A percentile compares a stretch with the other conserved stretches of the same genome.
phyloP scores from a whole-genome alignment of 2,888 invertebrate genomes.

The Phaedon cochleariae region DNA sequence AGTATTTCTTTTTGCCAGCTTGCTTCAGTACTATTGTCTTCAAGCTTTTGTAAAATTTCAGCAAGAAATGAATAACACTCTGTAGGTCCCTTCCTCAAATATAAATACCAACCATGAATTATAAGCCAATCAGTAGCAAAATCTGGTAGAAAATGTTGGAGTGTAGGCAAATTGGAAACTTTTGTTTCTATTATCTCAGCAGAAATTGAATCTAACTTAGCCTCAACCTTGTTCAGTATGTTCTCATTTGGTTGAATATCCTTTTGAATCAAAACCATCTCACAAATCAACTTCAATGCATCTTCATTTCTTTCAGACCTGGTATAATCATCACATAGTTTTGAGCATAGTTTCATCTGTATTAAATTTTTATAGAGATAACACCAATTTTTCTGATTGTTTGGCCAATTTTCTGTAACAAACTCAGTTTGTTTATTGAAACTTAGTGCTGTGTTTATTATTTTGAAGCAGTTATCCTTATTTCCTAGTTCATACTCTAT shows the following conservation, averaged over 20 bases:
- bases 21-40: conserved; percentile 38
- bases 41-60: conserved; percentile 49
- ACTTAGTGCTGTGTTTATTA: conserved; percentile 64
- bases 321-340: background rate
- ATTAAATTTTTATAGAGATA: conserved; percentile 61
- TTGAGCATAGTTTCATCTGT: conserved; percentile 18
- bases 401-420: conserved; percentile 46
- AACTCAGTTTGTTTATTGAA: conserved; percentile 50
- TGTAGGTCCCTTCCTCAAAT: conserved; percentile 56
- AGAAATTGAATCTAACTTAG: conserved; percentile 56
- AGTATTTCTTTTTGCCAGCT: conserved; percentile 59
- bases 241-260: conserved; percentile 44
- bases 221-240: conserved; percentile 48
- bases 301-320: conserved; percentile 34
- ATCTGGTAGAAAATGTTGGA: conserved; percentile 64
- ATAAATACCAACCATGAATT: conserved; percentile 66
- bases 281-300: conserved; percentile 50
- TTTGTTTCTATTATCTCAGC: conserved; percentile 48
- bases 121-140: conserved; percentile 65
- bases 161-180: conserved; percentile 41
- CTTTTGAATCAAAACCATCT: conserved; percentile 48
- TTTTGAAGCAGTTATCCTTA: conserved; percentile 62
- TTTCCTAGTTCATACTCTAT: conserved; percentile 67
- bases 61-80: conserved; percentile 58
- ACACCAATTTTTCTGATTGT: conserved; percentile 55